Conservation (phyloP, 1,140 invertebrate species). For the Hylyphantes graminicola region DNA sequence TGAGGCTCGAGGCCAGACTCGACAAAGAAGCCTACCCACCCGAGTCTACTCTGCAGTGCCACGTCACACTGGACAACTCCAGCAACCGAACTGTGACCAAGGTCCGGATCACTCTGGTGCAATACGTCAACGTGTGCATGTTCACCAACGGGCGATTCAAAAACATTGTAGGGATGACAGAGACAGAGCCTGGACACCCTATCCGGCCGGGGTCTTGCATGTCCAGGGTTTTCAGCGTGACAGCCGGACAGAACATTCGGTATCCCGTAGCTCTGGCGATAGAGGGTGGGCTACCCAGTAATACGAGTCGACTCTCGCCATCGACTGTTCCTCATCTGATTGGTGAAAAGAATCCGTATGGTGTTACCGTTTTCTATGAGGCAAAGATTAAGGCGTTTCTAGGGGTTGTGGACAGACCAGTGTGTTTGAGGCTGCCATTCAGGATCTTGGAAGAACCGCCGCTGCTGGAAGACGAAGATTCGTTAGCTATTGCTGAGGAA, state of each 20-base stretch:
- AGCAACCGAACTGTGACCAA: conserved; percentile 61
- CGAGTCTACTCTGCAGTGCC: conserved; percentile 51
- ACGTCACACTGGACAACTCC: conserved; percentile 61
- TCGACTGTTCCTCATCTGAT: conserved; percentile 34
- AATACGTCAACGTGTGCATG: conserved; percentile 63
- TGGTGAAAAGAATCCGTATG: conserved; percentile 62
- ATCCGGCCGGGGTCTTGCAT: conserved; percentile 42
- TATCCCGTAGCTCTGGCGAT: conserved; percentile 61
- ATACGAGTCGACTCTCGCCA: conserved; percentile 37
- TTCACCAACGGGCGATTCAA: conserved; percentile 63
- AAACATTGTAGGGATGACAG: conserved; percentile 57
- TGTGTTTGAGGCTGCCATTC: conserved; percentile 59
- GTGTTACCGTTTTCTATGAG: conserved; percentile 61
- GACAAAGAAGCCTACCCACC: conserved; percentile 57
- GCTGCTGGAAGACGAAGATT: conserved; percentile 14
- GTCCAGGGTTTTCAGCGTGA: conserved; percentile 56
- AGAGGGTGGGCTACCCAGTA: conserved; percentile 50
- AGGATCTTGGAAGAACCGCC: conserved; percentile 48
- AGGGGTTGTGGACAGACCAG: conserved; percentile 60
- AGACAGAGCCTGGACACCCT: conserved; percentile 57
- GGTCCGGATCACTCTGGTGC: conserved; percentile 56
- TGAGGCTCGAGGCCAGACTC: conserved; percentile 52
- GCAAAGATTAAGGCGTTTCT: conserved; percentile 60
- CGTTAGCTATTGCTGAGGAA: neutral
- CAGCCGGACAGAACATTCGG: conserved; percentile 40